A percentile compares a stretch with the other conserved stretches of the same genome.
Evolutionary conservation across 2,113 vertebrate species (phyloP).

Genomic region (Ursus arctos): DNA sequence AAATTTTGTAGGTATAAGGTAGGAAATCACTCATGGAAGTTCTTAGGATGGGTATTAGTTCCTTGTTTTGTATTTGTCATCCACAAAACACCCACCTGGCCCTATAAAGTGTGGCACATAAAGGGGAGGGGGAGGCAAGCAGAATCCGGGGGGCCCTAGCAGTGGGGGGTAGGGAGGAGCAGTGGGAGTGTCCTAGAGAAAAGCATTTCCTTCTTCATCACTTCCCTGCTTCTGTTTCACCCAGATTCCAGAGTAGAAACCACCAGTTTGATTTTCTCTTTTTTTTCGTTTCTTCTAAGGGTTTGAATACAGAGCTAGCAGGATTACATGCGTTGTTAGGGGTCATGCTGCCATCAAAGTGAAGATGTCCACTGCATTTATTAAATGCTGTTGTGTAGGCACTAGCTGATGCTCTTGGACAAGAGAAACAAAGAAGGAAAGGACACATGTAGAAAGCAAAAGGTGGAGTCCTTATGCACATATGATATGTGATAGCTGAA

Average conservation of each 20-base stretch:
- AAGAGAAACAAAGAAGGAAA: neutral
- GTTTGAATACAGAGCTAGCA: neutral
- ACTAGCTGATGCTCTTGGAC: neutral
- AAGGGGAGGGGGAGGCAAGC: neutral
- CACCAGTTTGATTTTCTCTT: neutral
- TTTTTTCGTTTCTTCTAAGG: neutral
- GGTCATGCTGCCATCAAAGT: neutral
- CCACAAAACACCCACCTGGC: neutral
- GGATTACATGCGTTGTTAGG: neutral
- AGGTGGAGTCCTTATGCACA: neutral
- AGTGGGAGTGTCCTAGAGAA: neutral
- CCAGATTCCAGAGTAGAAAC: neutral
- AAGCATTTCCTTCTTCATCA: neutral
- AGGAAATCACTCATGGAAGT: neutral
- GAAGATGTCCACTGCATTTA: neutral
- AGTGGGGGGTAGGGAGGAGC: too few species aligned
- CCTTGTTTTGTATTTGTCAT: neutral
- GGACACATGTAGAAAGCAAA: neutral
- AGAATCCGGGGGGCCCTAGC: neutral
- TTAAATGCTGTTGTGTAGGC: neutral
- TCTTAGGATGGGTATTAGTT: neutral
- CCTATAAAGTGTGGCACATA: neutral
- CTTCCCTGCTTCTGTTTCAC: conserved; percentile 19
- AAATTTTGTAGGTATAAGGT: neutral
- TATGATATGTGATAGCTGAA: neutral